These are phyloP conservation scores for Eupleurogrammus muticus DNA, from an alignment of 2,797 vertebrate genomes.

Conservation along the genomic window DNA sequence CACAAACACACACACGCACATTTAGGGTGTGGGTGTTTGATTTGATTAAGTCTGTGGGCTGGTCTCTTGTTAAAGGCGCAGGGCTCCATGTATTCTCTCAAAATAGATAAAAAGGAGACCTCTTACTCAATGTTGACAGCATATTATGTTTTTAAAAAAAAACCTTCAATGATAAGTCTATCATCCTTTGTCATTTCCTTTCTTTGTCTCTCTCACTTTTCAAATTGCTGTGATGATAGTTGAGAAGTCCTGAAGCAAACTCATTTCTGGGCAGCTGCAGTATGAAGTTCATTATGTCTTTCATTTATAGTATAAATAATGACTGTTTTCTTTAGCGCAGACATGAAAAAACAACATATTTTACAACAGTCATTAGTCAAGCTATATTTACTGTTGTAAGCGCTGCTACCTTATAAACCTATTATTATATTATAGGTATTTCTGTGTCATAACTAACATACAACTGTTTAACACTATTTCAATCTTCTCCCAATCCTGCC, in stretches of 20 bases:
- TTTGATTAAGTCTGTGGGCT: constrained; percentile 9
- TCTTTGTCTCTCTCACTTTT: not conserved
- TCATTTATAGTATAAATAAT: too few relatives aligned
- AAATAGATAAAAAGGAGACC: not conserved
- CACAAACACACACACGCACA: not conserved
- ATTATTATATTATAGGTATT: not conserved
- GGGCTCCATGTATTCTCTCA: not conserved
- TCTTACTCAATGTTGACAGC: not conserved
- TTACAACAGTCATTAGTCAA: too few relatives aligned
- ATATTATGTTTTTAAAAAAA: not conserved
- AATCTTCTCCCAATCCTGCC: too few relatives aligned
- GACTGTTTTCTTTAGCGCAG: too few relatives aligned
- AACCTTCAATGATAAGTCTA: not conserved
- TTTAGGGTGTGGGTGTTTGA: not conserved
- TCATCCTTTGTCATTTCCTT: not conserved
- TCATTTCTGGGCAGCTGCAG: not conserved
- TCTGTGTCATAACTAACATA: not conserved
- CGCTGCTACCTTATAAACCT: not conserved
- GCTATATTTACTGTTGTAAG: not conserved
- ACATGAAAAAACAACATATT: too few relatives aligned
- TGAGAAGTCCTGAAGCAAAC: not conserved
- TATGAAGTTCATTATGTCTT: too few relatives aligned
- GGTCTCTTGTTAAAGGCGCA: constrained; percentile 18
- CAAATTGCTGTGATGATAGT: too few relatives aligned
- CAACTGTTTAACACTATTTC: not conserved